Conservation (phyloP, 2,113 vertebrate species). For the Thalassarche chlororhynchos region DNA sequence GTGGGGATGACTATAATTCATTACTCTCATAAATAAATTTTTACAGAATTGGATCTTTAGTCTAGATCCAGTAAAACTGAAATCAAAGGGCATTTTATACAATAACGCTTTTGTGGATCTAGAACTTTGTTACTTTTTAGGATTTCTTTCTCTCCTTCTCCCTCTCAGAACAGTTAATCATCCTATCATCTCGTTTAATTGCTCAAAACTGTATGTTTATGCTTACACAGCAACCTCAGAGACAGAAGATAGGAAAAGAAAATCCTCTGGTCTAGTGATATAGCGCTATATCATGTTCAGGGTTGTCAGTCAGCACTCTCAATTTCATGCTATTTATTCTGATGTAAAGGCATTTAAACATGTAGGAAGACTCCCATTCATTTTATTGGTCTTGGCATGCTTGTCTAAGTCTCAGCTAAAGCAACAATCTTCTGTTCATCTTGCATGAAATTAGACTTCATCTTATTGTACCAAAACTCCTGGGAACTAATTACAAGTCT, state of each 20-base stretch:
- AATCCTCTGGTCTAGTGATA: not conserved
- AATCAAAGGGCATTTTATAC: not conserved
- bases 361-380: not conserved
- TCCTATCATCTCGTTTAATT: not conserved
- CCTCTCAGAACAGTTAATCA: not conserved
- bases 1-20: not conserved
- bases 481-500: constrained; percentile 31
- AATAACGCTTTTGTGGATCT: not conserved
- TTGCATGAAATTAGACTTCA: constrained; percentile 13
- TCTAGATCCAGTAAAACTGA: not conserved
- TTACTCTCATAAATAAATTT: not conserved
- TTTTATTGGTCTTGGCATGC: not conserved
- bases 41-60: not conserved
- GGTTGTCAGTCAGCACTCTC: not conserved
- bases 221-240: not conserved
- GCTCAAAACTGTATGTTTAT: not conserved
- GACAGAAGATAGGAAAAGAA: not conserved
- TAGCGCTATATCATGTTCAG: not conserved
- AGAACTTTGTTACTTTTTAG: not conserved
- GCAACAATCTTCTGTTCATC: not conserved
- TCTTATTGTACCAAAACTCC: constrained; percentile 5
- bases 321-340: not conserved
- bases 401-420: not conserved
- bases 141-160: not conserved
- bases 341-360: not conserved